Conservation (phyloP, 2,797 vertebrate genomes). For the Amniataba percoides region DNA sequence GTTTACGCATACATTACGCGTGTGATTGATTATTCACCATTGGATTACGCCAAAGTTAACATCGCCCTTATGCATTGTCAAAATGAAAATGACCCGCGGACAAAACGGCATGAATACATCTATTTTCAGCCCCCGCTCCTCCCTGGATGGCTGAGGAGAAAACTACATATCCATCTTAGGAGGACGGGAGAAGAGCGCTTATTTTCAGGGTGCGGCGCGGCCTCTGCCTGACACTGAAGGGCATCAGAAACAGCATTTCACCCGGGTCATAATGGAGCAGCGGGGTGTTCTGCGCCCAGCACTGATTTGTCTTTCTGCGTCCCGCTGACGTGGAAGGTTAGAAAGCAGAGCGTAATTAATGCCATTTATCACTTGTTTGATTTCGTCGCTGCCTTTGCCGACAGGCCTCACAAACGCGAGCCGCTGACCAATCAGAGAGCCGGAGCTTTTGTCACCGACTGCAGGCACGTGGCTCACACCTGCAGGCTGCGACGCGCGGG, state of each 20-base stretch:
- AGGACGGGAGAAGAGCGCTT: slow-evolving; percentile 64
- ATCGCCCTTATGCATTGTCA: slow-evolving; percentile 62
- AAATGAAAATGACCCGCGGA: slow-evolving; percentile 67
- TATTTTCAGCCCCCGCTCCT: slow-evolving; percentile 40
- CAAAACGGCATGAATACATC: slow-evolving; percentile 77
- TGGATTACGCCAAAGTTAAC: slow-evolving; percentile 67
- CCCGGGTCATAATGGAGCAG: slow-evolving; percentile 74
- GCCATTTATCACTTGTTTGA: slow-evolving; percentile 86
- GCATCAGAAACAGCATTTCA: slow-evolving; percentile 72
- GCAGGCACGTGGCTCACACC: slow-evolving; percentile 86
- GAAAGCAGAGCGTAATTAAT: slow-evolving; percentile 85
- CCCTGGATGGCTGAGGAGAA: slow-evolving; percentile 47
- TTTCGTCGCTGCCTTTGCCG: slow-evolving; percentile 64
- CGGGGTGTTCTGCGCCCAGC: slow-evolving; percentile 70
- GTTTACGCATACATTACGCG: slow-evolving; percentile 45
- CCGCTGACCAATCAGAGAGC: slow-evolving; percentile 76
- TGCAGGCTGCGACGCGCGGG: slow-evolving; percentile 68
- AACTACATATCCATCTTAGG: slow-evolving; percentile 74
- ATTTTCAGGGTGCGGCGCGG: slow-evolving; percentile 63
- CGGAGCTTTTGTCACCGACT: slow-evolving; percentile 72
- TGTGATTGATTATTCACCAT: slow-evolving; percentile 71
- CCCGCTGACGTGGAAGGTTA: slow-evolving; percentile 70
- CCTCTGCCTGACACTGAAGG: slow-evolving; percentile 74
- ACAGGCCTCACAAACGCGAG: slow-evolving; percentile 68
- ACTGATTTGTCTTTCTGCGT: slow-evolving; percentile 73